phyloP scores from a whole-genome alignment of 2,797 vertebrate genomes.

The Sebastes matsubarae region DNA sequence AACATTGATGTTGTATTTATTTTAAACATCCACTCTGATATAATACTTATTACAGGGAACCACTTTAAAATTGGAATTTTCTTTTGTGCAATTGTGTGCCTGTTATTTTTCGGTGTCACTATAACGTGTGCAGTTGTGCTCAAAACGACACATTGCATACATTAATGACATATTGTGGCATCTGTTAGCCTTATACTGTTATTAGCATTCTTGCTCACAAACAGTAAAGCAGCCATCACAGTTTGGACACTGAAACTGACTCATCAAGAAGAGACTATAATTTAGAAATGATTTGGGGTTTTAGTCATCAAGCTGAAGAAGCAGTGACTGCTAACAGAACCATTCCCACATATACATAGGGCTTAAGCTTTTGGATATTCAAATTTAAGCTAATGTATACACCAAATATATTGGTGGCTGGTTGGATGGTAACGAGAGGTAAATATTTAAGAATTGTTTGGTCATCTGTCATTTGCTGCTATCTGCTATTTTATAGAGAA shows the following conservation, averaged over 20 bases:
- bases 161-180: neutral
- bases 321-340: neutral
- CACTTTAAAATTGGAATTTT: neutral
- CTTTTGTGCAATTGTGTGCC: neutral
- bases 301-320: conserved; percentile 1
- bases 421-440: neutral
- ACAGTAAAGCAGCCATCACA: conserved; percentile 2
- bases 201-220: conserved; percentile 20
- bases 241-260: conserved; percentile 10
- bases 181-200: neutral
- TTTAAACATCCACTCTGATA: neutral
- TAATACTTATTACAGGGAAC: neutral
- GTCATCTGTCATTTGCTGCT: too few relatives aligned
- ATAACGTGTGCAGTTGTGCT: neutral
- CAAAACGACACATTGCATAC: neutral
- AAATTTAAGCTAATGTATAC: neutral
- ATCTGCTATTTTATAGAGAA: too few relatives aligned
- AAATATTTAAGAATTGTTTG: too few relatives aligned
- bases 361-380: neutral
- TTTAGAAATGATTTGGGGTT: conserved; percentile 2
- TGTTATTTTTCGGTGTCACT: neutral
- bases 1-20: neutral
- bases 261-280: neutral
- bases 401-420: neutral
- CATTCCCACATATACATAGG: neutral